Base-by-base conservation (phyloP, 1,140 invertebrate genomes). In the Tetraneura akinire region DNA sequence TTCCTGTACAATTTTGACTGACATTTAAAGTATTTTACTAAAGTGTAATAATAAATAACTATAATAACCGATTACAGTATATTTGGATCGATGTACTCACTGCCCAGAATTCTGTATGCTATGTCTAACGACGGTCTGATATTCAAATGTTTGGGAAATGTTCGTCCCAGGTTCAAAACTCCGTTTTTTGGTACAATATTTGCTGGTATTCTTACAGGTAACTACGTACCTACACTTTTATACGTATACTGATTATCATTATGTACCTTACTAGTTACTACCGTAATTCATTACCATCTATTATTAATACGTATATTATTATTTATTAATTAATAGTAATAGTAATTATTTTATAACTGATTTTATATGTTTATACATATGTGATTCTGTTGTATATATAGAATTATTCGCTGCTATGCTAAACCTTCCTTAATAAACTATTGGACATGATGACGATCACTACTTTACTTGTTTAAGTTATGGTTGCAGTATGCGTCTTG, bases 361-460 rank as follows among this genome's bases (percentile, higher is more conserved):
- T n/a, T n/a, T n/a, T n/a, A n/a, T n/a, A n/a, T n/a, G n/a, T 53
- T 4, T 8, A 53, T 55, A 0, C n/a, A 23, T 23, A 21, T 3
- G 10, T 23, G 11, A 0, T 57, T 57, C 32, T 3, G n/a, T 26
- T 42, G 37, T 42, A 55, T 55, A 93, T 4, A 14, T 86, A 90
- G 95, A 91, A 62, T 80, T 91, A 4, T 94, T 97, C 90, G 92
- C 95, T 1, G 89, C 92, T 18, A 84, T 97, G 29, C 96, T 98
- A 85, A 91, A 96, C n/a, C n/a, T n/a, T n/a, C 85, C 85, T 97
- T 47, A 89, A 92, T 18, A 92, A 95, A 84, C 86, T 98, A 29
- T 94, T 97, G 16, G 93, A 96, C 83, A 95, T 98, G 91, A 94
- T 97, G 90, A 96, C 94, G 0, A 96, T 98, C 83, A 96, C 96